Base-by-base conservation (phyloP, 2,888 invertebrate species). In the Ectemnius continuus region DNA sequence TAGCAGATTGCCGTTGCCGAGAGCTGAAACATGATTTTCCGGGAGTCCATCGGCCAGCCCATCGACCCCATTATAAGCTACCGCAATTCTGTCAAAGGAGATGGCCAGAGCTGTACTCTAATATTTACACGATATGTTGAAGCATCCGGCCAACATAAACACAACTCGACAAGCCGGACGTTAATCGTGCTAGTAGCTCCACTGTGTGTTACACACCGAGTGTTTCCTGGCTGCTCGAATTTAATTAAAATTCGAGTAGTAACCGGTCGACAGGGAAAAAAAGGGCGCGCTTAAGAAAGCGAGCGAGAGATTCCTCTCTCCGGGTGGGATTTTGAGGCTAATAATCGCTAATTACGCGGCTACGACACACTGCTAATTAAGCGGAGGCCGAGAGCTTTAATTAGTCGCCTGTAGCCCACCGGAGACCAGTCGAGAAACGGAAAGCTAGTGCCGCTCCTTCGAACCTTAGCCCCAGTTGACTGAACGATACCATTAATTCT, bases 331-430 rank as follows among this genome's bases (percentile, higher is more conserved):
- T 81, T 78, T 76, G 80, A 79, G 69, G 80, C 76, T 82, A 83
- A 83, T 81, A 76, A 80, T 83, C 80, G 80, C 76, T 83, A 83
- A 83, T 83, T 83, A 83, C 81, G 72, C 73, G 72, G 66, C 80
- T 83, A 81, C 83, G 83, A 80, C 80, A 73, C 65, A 78, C 57
- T 80, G 76, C 78, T 83, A 83, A 83, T 83, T 83, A 83, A 83
- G 81, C 74, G 60, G 67, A 63, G 63, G 13, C 70, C 59, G 57
- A 36, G 36, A 56, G 73, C 76, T 83, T 83, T 83, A 83, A 83
- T 83, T 83, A 83, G 79, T 59, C 76, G 78, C 73, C 47, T 79
- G 79, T 79, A 79, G 66, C 73, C 64, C 47, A 66, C 28, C 63
- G 28, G 65, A 11, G 61, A 11, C 26, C 59, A 66, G 52, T 58